Percentiles rank a stretch among this genome's conserved stretches.
phyloP scores from a whole-genome alignment of 2,797 vertebrate genomes.

The Cyprinella venusta region DNA sequence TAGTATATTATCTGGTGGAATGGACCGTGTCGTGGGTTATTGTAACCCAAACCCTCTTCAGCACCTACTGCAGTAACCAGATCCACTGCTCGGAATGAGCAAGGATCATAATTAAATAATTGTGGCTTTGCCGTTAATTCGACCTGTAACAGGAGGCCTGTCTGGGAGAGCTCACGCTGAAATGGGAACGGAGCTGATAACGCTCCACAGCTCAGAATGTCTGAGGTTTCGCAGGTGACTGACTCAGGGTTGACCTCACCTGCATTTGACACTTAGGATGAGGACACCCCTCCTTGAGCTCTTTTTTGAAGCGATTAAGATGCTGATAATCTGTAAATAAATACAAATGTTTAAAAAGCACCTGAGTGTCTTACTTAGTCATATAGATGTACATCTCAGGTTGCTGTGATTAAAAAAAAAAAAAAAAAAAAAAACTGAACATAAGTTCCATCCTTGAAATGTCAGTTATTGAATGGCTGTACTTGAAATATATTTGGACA shows the following conservation, averaged over 20 bases:
- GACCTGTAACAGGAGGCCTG: conserved; percentile 82
- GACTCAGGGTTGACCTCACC: conserved; percentile 49
- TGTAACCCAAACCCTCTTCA: conserved; percentile 83
- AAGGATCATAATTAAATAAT: conserved; percentile 95
- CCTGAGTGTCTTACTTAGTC: not conserved
- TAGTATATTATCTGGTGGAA: conserved; percentile 83
- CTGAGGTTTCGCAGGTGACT: conserved; percentile 42
- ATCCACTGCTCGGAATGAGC: conserved; percentile 83
- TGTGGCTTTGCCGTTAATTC: conserved; percentile 77
- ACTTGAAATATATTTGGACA: not conserved
- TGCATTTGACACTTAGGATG: conserved; percentile 44
- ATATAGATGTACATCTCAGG: conserved; percentile 24
- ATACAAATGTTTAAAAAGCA: conserved; percentile 45
- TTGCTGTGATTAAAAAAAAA: conserved; percentile 29
- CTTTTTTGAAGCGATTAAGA: conserved; percentile 22
- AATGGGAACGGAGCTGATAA: conserved; percentile 54
- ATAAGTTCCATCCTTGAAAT: not conserved
- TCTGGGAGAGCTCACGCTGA: conserved; percentile 73
- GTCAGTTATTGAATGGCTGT: not conserved
- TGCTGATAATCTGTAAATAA: conserved; percentile 43
- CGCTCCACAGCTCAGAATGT: conserved; percentile 31
- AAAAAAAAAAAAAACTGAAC: no score
- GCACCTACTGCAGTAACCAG: conserved; percentile 79
- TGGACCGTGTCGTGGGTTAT: conserved; percentile 77
- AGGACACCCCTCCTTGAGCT: conserved; percentile 33